Conservation (phyloP, 2,797 vertebrate genomes). For the Acanthiza pusilla region DNA sequence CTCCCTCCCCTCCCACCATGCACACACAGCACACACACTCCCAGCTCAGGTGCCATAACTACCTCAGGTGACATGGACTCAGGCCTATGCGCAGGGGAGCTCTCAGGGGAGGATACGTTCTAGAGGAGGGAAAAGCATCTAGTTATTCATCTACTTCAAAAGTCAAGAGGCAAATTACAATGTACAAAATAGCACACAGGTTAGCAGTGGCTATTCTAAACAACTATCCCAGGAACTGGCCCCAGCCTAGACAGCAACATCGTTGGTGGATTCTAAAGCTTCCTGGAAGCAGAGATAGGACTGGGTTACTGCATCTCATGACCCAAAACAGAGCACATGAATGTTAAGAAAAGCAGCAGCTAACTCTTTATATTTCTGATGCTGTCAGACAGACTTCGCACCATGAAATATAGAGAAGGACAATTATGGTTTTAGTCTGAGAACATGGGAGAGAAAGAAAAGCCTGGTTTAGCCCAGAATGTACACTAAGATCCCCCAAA, state of each 20-base stretch:
- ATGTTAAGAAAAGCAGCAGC: background rate
- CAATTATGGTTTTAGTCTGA: background rate
- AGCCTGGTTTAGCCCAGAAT: background rate
- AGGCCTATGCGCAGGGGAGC: conserved; percentile 88
- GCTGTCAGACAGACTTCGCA: background rate
- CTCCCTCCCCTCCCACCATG: background rate
- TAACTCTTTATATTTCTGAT: background rate
- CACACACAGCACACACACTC: background rate
- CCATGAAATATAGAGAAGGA: background rate
- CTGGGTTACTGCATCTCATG: conserved; percentile 22
- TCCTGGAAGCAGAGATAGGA: conserved; percentile 5
- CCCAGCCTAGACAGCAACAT: background rate
- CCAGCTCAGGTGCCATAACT: conserved; percentile 63
- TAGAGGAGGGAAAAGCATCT: conserved; percentile 79
- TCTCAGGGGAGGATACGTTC: conserved; percentile 97
- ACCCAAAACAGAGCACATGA: background rate
- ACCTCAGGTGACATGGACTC: conserved; percentile 96
- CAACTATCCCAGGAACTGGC: background rate
- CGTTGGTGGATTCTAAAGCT: background rate
- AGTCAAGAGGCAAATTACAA: conserved; percentile 69
- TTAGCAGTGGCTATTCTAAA: conserved; percentile 54
- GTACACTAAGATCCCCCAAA: background rate
- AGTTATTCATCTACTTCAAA: conserved; percentile 73
- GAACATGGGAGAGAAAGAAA: background rate
- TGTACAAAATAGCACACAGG: conserved; percentile 50